Conservation (phyloP, 2,888 invertebrate genomes). For the Urechis unicinctus region DNA sequence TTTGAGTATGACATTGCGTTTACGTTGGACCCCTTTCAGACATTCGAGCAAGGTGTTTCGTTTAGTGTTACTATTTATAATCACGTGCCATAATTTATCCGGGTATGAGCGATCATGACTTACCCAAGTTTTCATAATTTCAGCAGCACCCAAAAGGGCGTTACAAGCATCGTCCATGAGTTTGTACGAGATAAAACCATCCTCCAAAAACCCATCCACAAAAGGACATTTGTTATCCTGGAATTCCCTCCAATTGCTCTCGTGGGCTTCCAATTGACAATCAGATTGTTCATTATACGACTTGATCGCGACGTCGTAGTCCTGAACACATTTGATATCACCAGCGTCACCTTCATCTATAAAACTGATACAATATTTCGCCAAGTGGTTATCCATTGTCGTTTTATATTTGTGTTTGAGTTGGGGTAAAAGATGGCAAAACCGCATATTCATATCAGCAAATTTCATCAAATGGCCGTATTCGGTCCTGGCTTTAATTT, state of each 20-base stretch:
- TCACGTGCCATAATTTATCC: not conserved
- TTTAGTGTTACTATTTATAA: not conserved
- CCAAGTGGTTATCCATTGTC: not conserved
- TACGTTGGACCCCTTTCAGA: not conserved
- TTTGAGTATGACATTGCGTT: not conserved
- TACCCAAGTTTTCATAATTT: not conserved
- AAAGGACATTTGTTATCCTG: not conserved
- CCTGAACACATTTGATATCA: not conserved
- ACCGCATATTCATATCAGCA: not conserved
- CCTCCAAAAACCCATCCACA: not conserved
- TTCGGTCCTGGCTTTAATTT: not conserved
- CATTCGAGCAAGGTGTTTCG: not conserved
- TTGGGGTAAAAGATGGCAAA: not conserved
- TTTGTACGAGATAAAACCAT: no score
- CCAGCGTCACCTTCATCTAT: not conserved
- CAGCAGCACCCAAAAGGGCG: not conserved
- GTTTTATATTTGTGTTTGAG: not conserved
- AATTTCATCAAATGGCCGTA: not conserved
- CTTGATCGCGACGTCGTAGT: not conserved
- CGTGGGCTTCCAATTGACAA: not conserved
- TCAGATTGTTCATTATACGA: not conserved
- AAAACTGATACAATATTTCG: not conserved
- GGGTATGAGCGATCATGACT: not conserved
- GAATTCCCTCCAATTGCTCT: not conserved
- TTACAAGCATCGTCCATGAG: not conserved